phyloP scores from a whole-genome alignment of 2,797 vertebrate genomes.

The Takifugu rubripes region DNA sequence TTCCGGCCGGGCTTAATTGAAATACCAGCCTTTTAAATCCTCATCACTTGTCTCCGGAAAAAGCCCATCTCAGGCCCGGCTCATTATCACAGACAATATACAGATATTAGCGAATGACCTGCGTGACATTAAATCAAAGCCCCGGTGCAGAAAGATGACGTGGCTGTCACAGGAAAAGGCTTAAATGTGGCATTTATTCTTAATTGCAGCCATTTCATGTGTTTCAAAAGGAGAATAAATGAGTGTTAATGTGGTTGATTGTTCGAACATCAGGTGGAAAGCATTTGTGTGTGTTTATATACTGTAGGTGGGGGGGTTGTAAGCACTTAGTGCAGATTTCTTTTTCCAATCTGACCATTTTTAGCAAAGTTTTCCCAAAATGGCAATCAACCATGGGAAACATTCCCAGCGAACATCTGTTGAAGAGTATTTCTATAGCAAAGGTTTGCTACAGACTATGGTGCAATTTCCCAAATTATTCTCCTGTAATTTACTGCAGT shows the following conservation, averaged over 20 bases:
- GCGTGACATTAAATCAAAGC: constrained; percentile 25
- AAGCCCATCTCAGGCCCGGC: constrained; percentile 15
- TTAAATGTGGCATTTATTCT: constrained; percentile 22
- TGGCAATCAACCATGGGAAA: no score
- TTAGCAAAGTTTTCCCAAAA: no score
- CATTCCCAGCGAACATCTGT: no score
- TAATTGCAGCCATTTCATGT: constrained; percentile 31
- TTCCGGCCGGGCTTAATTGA: constrained; percentile 40
- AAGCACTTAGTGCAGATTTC: no score
- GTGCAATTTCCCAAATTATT: no score
- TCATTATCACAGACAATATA: constrained; percentile 49
- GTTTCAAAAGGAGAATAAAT: constrained; percentile 24
- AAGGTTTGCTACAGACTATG: no score
- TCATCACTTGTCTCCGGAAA: constrained; percentile 41
- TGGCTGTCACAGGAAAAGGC: constrained; percentile 24
- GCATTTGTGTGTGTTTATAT: background rate
- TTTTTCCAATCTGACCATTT: no score
- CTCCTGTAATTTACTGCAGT: no score
- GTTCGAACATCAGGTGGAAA: constrained; percentile 26
- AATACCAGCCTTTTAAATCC: constrained; percentile 51
- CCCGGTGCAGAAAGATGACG: constrained; percentile 26
- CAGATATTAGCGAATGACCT: constrained; percentile 41
- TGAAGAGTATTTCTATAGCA: no score
- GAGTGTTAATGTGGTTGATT: no score
- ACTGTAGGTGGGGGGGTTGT: background rate